A percentile compares a stretch with the other conserved stretches of the same genome.
These are phyloP conservation scores for Molanna angustata DNA, from an alignment of 2,888 invertebrate genomes.

Conservation along the genomic window DNA sequence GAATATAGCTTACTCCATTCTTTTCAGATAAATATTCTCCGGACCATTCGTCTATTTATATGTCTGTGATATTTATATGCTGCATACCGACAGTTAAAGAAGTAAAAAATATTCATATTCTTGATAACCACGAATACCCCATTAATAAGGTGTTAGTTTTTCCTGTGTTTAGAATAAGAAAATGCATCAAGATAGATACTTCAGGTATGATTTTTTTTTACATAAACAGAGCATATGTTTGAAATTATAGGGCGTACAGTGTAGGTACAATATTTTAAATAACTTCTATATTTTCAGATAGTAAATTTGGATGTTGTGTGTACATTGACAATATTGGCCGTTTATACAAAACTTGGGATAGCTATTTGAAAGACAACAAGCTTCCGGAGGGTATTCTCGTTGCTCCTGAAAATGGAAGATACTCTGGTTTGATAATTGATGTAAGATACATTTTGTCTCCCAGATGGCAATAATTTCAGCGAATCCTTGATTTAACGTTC, in stretches of 20 bases:
- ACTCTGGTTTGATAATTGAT: constrained; percentile 43
- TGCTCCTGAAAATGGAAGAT: constrained; percentile 55
- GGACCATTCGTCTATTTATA: constrained; percentile 46
- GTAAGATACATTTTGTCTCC: constrained; percentile 36
- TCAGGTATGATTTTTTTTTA: constrained; percentile 38
- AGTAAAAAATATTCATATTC: constrained; percentile 38
- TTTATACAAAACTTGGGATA: constrained; percentile 55
- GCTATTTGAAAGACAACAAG: constrained; percentile 53
- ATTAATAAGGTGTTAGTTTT: constrained; percentile 42
- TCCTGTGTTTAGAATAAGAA: constrained; percentile 49
- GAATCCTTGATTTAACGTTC: background rate
- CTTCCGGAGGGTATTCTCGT: constrained; percentile 54
- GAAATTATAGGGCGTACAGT: too few relatives aligned
- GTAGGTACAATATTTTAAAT: background rate
- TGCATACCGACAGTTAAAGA: constrained; percentile 46
- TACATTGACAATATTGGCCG: constrained; percentile 51
- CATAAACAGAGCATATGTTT: too few relatives aligned
- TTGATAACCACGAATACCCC: constrained; percentile 40
- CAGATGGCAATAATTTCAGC: background rate
- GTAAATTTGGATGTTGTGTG: constrained; percentile 42
- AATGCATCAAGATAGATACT: constrained; percentile 48
- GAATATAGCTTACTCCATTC: constrained; percentile 32
- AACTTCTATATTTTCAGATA: constrained; percentile 6
- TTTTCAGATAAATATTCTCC: constrained; percentile 52
- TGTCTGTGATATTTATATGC: constrained; percentile 47